phyloP scores from a whole-genome alignment of 2,113 vertebrate species.

The Hystrix cristata region DNA sequence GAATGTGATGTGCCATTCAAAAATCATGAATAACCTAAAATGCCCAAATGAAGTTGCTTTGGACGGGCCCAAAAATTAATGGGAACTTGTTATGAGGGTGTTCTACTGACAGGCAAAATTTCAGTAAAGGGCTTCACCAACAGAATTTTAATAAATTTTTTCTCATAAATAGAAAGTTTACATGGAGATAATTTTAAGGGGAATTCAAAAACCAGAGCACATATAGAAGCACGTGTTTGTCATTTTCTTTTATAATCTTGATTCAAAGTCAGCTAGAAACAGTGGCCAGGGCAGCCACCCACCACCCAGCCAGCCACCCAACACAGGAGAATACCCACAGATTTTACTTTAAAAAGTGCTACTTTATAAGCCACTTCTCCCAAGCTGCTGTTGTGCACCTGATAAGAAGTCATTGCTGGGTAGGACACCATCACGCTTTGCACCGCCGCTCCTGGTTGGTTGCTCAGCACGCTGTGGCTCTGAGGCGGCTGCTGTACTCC shows the following conservation, averaged over 20 bases:
- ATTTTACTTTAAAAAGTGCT: not conserved
- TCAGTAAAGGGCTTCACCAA: not conserved
- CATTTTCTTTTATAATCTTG: not conserved
- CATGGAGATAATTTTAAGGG: not conserved
- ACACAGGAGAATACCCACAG: not conserved
- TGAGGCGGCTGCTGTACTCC: slow-evolving; percentile 93
- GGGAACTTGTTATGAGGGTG: not conserved
- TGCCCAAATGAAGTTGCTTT: not conserved
- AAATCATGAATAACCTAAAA: slow-evolving; percentile 19
- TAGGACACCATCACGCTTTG: slow-evolving; percentile 94
- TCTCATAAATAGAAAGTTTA: not conserved
- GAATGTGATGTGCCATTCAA: not conserved
- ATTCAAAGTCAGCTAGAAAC: not conserved
- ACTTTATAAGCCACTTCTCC: not conserved
- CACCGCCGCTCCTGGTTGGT: slow-evolving; percentile 90
- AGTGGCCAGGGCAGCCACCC: not conserved
- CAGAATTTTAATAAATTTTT: not conserved
- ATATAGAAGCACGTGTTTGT: not conserved
- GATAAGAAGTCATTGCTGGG: slow-evolving; percentile 94
- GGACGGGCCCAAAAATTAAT: not conserved
- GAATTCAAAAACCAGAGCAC: not conserved
- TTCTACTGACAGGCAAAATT: not conserved
- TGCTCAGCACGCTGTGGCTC: slow-evolving; percentile 90
- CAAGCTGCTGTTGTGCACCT: slow-evolving; percentile 84
- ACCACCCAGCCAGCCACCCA: too few species aligned